Base-by-base conservation (phyloP, 1,140 invertebrate species). In the Anoplophora glabripennis region DNA sequence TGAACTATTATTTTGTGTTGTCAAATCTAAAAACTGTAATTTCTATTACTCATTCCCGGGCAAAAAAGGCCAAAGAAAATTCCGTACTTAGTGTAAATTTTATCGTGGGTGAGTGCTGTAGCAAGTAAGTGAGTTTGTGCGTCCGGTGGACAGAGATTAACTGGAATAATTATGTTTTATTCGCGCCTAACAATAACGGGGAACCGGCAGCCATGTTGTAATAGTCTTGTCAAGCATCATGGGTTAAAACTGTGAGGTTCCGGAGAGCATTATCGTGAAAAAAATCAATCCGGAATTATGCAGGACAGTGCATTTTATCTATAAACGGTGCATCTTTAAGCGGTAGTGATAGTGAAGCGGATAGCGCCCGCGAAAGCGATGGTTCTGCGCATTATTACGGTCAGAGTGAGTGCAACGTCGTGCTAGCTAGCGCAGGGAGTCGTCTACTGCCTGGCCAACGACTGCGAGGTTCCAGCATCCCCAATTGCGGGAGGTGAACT, bases 181-280 rank as follows among this genome's bases (percentile, higher is more conserved):
- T 74, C 66, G 67, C 71, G 71, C 70, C 59, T 67, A 38, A 64
- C 56, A 69, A 69, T 73, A 72, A 74, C 67, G 67, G 66, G 54
- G 55, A 61, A 68, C 72, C 72, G 74, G 73, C 72, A 72, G 74
- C 74, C 74, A 76, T 76, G 72, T 76, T 76, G 71, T 72, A 61
- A 65, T 66, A 64, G 64, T 73, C 56, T 67, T 66, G 69, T 71
- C 72, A 69, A 64, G 71, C 73, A 75, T 75, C 73, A 76, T 76
- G 74, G 73, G 74, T 72, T 75, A 72, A 68, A 57, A 68, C 60
- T 66, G 64, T 57, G 58, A 46, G 67, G 63, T 58, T 59, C 59
- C 64, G 40, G 61, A 53, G 57, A 45, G 41, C 42, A 58, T 47
- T 61, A 67, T 63, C 49, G 42, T 59, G 49, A 44, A 59, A 67